phyloP scores from a whole-genome alignment of 2,113 vertebrate species.

The Pongo abelii region DNA sequence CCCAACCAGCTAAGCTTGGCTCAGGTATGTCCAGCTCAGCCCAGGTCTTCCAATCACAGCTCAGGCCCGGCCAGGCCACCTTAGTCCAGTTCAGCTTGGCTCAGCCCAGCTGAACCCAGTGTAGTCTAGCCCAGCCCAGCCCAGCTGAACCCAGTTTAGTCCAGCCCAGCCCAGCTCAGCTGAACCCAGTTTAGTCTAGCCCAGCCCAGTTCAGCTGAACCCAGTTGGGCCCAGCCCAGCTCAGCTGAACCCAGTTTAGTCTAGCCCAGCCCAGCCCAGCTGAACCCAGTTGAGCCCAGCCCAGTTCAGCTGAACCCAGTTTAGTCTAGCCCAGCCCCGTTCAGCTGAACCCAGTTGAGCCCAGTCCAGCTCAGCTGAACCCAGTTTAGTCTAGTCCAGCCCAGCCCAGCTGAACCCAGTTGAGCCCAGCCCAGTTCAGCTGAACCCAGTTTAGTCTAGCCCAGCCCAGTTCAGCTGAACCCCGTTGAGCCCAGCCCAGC shows the following conservation, averaged over 20 bases:
- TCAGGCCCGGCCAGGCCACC: neutral
- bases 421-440: neutral
- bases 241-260: too few relatives aligned
- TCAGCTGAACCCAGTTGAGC: neutral
- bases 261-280: too few relatives aligned
- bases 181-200: too few relatives aligned
- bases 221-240: too few relatives aligned
- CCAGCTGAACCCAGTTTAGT: neutral
- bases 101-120: neutral
- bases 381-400: rapidly evolving
- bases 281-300: too few relatives aligned
- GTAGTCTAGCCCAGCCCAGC: neutral
- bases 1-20: too few relatives aligned
- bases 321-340: too few relatives aligned
- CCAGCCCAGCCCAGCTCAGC: neutral
- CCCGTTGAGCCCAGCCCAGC: neutral
- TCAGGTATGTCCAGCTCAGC: too few relatives aligned
- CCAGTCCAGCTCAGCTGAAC: rapidly evolving
- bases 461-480: neutral
- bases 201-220: neutral
- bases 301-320: too few relatives aligned
- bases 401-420: rapidly evolving
- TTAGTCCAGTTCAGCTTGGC: neutral
- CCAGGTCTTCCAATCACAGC: rapidly evolving
- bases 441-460: neutral